A percentile compares a stretch with the other conserved stretches of the same genome.
phyloP scores from a whole-genome alignment of 2,113 vertebrate genomes.

The Bothrops jararaca region DNA sequence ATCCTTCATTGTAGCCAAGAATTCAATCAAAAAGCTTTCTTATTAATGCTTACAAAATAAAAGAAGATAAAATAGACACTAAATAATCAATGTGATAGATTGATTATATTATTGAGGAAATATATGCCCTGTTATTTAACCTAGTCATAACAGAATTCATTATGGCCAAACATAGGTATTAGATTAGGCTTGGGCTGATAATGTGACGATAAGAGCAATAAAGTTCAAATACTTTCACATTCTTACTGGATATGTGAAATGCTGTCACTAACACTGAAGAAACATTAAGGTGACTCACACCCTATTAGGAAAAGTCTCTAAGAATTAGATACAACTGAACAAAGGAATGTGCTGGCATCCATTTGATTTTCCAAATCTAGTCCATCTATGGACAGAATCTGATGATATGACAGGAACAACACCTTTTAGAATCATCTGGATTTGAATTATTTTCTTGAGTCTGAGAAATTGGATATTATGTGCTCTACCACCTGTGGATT shows the following conservation, averaged over 20 bases:
- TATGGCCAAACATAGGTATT: not conserved
- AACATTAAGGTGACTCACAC: not conserved
- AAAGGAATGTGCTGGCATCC: not conserved
- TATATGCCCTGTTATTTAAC: not conserved
- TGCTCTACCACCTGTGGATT: not conserved
- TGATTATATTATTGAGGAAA: not conserved
- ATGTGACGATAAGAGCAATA: not conserved
- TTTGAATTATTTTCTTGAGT: not conserved
- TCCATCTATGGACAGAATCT: not conserved
- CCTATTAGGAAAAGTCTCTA: not conserved
- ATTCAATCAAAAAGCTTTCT: not conserved
- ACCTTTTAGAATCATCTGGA: not conserved
- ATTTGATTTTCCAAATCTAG: not conserved
- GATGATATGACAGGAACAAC: not conserved
- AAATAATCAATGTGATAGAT: not conserved
- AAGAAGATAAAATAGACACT: not conserved
- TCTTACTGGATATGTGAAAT: not conserved
- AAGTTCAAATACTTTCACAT: not conserved
- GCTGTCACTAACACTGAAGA: not conserved
- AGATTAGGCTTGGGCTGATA: not conserved
- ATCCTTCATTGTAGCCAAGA: not conserved
- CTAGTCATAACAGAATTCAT: not conserved
- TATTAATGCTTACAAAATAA: not conserved
- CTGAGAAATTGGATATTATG: not conserved
- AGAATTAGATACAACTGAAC: not conserved